Evolutionary conservation across 1,140 invertebrate species (phyloP), one percentile per base, ranked within the genome.

Genomic region (Drosophila repleta): DNA sequence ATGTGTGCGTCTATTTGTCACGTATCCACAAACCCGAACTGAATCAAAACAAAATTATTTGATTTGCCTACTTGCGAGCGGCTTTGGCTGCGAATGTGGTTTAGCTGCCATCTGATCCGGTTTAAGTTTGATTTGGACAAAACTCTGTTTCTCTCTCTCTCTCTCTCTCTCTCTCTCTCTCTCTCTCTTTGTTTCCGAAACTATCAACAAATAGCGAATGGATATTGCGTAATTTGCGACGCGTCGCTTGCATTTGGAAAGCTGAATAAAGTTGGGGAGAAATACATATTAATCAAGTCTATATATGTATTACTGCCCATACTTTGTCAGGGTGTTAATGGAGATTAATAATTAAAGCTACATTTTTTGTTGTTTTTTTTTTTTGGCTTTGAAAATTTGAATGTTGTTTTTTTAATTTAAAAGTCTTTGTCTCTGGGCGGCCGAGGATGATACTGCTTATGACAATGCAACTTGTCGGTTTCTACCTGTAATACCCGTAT

Each of bases 181-280:
- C 4, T 4, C 1, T 29, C 48, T 69, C 51, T 41, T 41, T 41
- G 0, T 15, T 55, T 62, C 51, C 18, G 46, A 66, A 76, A 68
- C 68, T 74, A 65, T 77, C 73, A 81, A 82, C 74, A 74, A 82
- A 81, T 74, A 56, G 39, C 64, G 61, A 69, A 74, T 77, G 61
- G 26, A 52, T 43, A 78, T 81, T 81, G 70, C 79, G 79, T 74
- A 81, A 81, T 70, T 21, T 7, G 18, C 37, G 53, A 41, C 52
- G 52, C 71, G 62, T 61, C 58, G 65, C 26, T 45, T 82, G 74
- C 79, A 82, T 69, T 82, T 63, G 69, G 58, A 76, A 70, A 70
- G 67, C 67, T 57, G 45, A 57, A 32, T 18, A 46, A 3, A 69
- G n/a, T 55, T 20, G 10, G 18, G 18, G 11, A 46, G 53, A 17